Percentiles rank a stretch among this genome's conserved stretches.
Evolutionary conservation across 2,888 invertebrate genomes (phyloP).

Genomic region (Trachelus iudaicus): DNA sequence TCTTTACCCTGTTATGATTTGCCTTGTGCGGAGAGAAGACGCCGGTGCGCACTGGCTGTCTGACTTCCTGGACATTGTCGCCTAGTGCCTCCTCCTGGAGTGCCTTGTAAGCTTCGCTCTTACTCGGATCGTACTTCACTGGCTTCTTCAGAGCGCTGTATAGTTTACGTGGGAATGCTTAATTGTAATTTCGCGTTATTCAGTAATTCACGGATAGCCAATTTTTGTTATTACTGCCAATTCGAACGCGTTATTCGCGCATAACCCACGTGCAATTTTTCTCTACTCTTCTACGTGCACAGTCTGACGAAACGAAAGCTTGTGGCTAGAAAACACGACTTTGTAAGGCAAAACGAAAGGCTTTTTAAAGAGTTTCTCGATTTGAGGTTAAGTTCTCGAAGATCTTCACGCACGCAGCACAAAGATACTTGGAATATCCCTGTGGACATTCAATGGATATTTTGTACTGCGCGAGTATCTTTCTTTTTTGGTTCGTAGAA

Average conservation of each 20-base stretch:
- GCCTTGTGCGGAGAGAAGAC: conserved; percentile 77
- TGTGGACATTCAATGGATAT: too few relatives aligned
- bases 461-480: too few relatives aligned
- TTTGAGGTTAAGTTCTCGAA: too few relatives aligned
- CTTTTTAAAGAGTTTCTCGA: too few relatives aligned
- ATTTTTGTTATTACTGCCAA: conserved; percentile 20
- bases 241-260: conserved; percentile 6
- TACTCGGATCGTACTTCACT: conserved; percentile 85
- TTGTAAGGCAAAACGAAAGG: too few relatives aligned
- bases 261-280: too few relatives aligned
- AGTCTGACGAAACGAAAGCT: too few relatives aligned
- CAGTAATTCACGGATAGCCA: neutral
- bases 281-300: too few relatives aligned
- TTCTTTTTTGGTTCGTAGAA: too few relatives aligned
- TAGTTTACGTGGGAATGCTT: conserved; percentile 38
- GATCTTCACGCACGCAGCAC: too few relatives aligned
- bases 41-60: conserved; percentile 78
- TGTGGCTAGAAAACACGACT: too few relatives aligned
- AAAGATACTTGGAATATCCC: too few relatives aligned
- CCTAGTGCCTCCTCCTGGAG: conserved; percentile 80
- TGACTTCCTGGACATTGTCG: conserved; percentile 76
- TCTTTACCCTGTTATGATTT: conserved; percentile 57
- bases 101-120: conserved; percentile 89
- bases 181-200: neutral
- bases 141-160: conserved; percentile 71